phyloP scores from a whole-genome alignment of 2,113 vertebrate species.

The Crocuta crocuta region DNA sequence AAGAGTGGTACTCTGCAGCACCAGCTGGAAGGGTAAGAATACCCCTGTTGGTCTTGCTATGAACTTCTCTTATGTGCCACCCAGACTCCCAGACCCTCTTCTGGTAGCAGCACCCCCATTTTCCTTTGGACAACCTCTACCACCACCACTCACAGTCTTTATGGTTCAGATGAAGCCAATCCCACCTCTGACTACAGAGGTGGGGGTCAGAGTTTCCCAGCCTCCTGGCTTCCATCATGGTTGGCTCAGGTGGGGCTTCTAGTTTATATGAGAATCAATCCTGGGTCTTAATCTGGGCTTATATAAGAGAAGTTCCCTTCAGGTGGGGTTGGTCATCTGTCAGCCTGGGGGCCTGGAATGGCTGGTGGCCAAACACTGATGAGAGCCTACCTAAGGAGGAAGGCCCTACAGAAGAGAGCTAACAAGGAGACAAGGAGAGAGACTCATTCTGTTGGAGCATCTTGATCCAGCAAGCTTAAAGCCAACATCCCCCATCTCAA shows the following conservation, averaged over 20 bases:
- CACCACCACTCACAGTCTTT: background rate
- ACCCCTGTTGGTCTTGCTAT: background rate
- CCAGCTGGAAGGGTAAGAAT: background rate
- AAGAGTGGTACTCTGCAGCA: background rate
- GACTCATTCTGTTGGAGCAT: background rate
- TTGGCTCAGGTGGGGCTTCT: background rate
- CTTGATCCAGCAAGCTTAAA: conserved; percentile 13
- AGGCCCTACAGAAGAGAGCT: background rate
- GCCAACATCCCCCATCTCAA: background rate
- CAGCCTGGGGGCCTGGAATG: background rate
- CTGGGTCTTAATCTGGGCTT: background rate
- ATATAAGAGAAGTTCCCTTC: background rate
- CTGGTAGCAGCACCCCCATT: background rate
- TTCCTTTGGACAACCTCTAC: background rate
- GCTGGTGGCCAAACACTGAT: background rate
- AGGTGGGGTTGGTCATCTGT: background rate
- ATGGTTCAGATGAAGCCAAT: background rate
- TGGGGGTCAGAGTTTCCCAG: background rate
- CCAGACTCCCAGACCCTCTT: background rate
- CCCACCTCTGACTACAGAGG: background rate
- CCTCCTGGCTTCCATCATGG: background rate
- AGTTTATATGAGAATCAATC: background rate
- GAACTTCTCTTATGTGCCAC: background rate
- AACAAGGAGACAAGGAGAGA: background rate
- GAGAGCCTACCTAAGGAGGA: background rate